Percentiles rank a stretch among this genome's conserved stretches.
Conservation (phyloP, 2,797 vertebrate genomes). For the Poliocrania exsul region DNA sequence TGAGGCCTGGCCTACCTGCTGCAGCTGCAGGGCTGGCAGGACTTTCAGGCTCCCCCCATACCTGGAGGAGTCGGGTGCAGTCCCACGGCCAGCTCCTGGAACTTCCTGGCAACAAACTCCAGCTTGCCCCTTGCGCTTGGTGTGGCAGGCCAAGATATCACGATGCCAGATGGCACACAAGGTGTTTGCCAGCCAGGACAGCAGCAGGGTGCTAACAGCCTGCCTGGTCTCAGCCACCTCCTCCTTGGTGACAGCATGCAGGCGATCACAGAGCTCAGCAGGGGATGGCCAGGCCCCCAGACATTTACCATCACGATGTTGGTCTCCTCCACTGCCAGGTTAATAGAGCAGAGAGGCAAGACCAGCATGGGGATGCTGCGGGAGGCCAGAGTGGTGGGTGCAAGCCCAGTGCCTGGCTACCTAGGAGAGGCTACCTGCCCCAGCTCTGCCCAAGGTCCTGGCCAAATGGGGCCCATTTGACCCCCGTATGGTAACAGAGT, state of each 20-base stretch:
- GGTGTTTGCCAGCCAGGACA: conserved; percentile 68
- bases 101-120: conserved; percentile 78
- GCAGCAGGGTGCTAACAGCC: conserved; percentile 78
- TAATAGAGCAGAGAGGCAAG: conserved; percentile 71
- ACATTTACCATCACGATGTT: conserved; percentile 82
- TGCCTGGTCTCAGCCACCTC: conserved; percentile 73
- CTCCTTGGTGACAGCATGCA: conserved; percentile 71
- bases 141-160: conserved; percentile 77
- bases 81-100: background rate
- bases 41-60: background rate
- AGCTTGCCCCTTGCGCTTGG: conserved; percentile 81
- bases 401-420: accelerated
- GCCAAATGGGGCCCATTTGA: background rate
- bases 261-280: conserved; percentile 75
- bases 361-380: conserved; percentile 73
- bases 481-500: background rate
- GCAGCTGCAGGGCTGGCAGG: background rate
- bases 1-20: background rate
- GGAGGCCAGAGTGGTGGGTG: background rate
- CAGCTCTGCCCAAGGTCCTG: background rate
- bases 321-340: conserved; percentile 78
- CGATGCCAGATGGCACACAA: conserved; percentile 85
- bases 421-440: background rate
- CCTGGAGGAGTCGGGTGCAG: accelerated
- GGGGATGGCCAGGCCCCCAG: conserved; percentile 54